phyloP scores from a whole-genome alignment of 2,888 invertebrate genomes.

The Apodemia mormo region DNA sequence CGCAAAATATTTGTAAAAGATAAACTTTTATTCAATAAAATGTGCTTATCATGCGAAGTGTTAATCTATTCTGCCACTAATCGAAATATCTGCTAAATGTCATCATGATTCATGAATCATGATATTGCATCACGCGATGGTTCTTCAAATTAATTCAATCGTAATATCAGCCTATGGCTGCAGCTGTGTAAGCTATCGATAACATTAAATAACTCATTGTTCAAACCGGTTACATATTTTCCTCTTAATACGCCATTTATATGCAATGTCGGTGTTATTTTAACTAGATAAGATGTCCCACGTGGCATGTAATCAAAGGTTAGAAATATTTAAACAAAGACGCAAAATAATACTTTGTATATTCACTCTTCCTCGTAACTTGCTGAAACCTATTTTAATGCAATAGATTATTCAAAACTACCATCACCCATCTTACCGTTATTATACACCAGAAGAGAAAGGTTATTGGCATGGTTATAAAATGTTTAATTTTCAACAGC shows the following conservation, averaged over 20 bases:
- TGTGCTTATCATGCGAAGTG: background rate
- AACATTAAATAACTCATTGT: conserved; percentile 64
- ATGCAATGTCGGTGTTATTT: conserved; percentile 2
- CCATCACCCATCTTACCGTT: too few relatives aligned
- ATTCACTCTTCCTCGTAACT: too few relatives aligned
- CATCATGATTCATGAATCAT: conserved; percentile 53
- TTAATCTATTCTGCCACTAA: conserved; percentile 21
- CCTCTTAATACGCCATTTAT: conserved; percentile 16
- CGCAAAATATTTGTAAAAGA: background rate
- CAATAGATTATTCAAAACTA: too few relatives aligned
- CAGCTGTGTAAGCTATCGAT: conserved; percentile 69
- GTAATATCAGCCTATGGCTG: conserved; percentile 47
- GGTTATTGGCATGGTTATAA: too few relatives aligned
- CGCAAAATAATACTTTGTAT: too few relatives aligned
- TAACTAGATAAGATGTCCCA: background rate
- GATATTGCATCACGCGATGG: conserved; percentile 48
- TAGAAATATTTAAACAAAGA: too few relatives aligned
- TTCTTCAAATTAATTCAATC: conserved; percentile 58
- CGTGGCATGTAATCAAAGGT: background rate
- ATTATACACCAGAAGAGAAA: too few relatives aligned
- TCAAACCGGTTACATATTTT: conserved; percentile 42
- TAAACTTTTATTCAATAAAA: background rate
- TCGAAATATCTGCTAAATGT: conserved; percentile 42
- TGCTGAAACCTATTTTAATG: too few relatives aligned
- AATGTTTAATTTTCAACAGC: too few relatives aligned